A percentile compares a stretch with the other conserved stretches of the same genome.
Conservation (phyloP, 2,888 invertebrate species). For the Charanyca ferruginea region DNA sequence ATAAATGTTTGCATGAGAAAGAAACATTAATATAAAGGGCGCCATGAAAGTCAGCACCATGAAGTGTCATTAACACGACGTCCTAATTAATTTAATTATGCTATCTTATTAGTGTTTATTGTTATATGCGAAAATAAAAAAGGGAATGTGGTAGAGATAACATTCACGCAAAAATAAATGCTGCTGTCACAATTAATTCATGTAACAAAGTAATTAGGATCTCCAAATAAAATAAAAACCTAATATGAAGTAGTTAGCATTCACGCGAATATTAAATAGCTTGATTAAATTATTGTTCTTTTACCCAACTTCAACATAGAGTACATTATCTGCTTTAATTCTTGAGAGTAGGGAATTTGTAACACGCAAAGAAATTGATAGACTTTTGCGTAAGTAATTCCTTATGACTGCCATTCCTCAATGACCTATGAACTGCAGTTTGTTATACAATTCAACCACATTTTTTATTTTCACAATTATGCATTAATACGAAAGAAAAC, state of each 20-base stretch:
- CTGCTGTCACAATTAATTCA: not conserved
- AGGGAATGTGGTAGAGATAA: constrained; percentile 3
- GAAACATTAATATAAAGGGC: constrained; percentile 54
- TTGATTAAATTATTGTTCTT: not conserved
- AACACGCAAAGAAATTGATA: too few relatives aligned
- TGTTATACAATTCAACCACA: too few relatives aligned
- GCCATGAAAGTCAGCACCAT: constrained; percentile 40
- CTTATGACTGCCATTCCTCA: too few relatives aligned
- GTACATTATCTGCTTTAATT: not conserved
- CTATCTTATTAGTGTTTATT: constrained; percentile 24
- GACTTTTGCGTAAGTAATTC: too few relatives aligned
- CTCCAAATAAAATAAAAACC: not conserved
- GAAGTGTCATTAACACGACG: constrained; percentile 29
- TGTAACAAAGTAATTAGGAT: not conserved
- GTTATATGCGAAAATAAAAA: constrained; percentile 31
- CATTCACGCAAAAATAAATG: constrained; percentile 14
- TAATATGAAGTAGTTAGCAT: not conserved
- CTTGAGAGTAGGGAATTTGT: not conserved
- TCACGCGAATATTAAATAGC: not conserved
- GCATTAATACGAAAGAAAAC: too few relatives aligned
- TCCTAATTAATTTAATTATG: constrained; percentile 39
- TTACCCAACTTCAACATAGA: not conserved
- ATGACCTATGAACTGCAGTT: too few relatives aligned
- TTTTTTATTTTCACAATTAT: too few relatives aligned
- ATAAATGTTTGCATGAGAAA: constrained; percentile 42